phyloP scores from a whole-genome alignment of 2,888 invertebrate genomes.

The Thysanoteuthis rhombus region DNA sequence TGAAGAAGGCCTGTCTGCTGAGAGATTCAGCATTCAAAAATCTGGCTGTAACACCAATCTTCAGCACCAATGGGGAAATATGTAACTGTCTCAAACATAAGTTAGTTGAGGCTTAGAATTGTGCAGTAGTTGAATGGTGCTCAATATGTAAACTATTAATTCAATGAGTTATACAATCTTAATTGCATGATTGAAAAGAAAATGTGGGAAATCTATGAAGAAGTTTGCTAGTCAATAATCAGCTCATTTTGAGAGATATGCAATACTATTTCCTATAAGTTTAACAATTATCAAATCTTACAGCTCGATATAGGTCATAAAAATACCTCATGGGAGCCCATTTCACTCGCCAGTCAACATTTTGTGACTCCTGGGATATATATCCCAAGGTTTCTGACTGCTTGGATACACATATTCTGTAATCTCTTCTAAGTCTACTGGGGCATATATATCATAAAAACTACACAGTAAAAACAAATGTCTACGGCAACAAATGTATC shows the following conservation, averaged over 20 bases:
- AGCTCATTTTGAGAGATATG: background rate
- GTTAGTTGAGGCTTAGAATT: background rate
- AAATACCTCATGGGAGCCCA: background rate
- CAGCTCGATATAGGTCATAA: background rate
- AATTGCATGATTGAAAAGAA: too few species aligned
- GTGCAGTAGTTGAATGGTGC: background rate
- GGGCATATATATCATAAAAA: too few species aligned
- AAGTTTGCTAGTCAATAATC: background rate
- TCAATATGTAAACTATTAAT: background rate
- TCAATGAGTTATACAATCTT: background rate
- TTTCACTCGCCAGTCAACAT: background rate
- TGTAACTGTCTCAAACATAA: background rate
- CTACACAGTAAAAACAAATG: too few species aligned
- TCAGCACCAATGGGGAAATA: too few species aligned
- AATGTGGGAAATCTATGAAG: background rate
- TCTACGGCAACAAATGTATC: too few species aligned
- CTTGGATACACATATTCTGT: too few species aligned
- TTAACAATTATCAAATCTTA: background rate
- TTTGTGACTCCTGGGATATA: too few species aligned
- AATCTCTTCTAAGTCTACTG: too few species aligned
- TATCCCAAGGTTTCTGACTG: too few species aligned
- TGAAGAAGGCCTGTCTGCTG: too few species aligned
- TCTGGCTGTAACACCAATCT: too few species aligned
- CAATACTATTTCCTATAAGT: background rate
- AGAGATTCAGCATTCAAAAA: too few species aligned